These are phyloP conservation scores for Atrina japonica DNA, from an alignment of 2,888 invertebrate species.

Conservation along the genomic window DNA sequence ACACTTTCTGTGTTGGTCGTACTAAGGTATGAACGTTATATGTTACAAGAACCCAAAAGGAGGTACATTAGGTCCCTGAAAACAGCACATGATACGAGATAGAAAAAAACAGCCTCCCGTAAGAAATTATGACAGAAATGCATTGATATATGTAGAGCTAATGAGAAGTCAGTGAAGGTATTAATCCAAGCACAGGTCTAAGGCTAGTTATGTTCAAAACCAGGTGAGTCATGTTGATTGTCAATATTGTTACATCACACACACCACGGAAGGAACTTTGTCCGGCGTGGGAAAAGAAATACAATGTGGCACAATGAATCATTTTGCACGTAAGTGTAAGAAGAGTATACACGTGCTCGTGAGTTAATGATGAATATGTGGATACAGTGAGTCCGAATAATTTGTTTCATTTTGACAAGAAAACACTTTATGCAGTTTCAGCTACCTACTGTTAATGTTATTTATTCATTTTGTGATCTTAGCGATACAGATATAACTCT, in stretches of 20 bases:
- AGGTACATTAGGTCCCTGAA: constrained; percentile 30
- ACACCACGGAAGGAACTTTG: neutral
- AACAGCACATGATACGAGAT: constrained; percentile 21
- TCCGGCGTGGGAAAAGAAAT: constrained; percentile 33
- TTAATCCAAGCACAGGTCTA: constrained; percentile 15
- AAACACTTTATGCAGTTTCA: constrained; percentile 2
- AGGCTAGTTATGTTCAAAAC: too few relatives aligned
- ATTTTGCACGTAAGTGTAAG: constrained; percentile 5
- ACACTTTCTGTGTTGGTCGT: constrained; percentile 34
- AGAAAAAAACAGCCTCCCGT: constrained; percentile 5
- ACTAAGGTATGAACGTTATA: constrained; percentile 45
- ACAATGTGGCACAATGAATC: constrained; percentile 27
- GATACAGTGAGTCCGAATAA: neutral
- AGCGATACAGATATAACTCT: constrained; percentile 16
- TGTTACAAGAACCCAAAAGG: constrained; percentile 36
- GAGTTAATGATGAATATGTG: neutral
- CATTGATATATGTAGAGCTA: constrained; percentile 32
- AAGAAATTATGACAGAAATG: constrained; percentile 19
- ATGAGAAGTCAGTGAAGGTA: constrained; percentile 22
- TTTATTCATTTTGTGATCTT: constrained; percentile 30
- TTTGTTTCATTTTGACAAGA: constrained; percentile 6
- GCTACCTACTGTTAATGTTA: constrained; percentile 33
- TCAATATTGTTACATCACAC: constrained; percentile 27
- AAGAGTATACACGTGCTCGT: too few relatives aligned
- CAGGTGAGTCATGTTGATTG: constrained; percentile 12